Evolutionary conservation across 2,888 invertebrate genomes (phyloP).

Genomic region (Drosophila incognita): DNA sequence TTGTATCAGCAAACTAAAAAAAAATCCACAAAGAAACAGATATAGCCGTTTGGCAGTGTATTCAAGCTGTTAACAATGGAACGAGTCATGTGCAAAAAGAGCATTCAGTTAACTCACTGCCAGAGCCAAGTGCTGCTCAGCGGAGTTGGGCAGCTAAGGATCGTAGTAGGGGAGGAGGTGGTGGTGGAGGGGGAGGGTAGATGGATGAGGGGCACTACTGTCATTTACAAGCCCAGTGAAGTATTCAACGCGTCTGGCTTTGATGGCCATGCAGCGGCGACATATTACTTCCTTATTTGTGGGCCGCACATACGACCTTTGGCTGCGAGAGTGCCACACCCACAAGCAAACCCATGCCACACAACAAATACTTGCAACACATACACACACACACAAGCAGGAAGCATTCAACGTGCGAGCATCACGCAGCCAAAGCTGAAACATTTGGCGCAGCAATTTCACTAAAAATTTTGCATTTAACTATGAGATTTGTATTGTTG

Average conservation of each 20-base stretch:
- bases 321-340: constrained; percentile 28
- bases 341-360: background rate
- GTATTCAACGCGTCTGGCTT: constrained; percentile 68
- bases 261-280: constrained; percentile 74
- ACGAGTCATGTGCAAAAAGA: constrained; percentile 37
- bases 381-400: background rate
- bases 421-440: constrained; percentile 58
- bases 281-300: constrained; percentile 83
- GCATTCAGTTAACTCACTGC: constrained; percentile 43
- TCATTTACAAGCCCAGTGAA: constrained; percentile 44
- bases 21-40: background rate
- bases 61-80: constrained; percentile 44
- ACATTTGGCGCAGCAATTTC: constrained; percentile 68
- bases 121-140: constrained; percentile 24
- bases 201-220: constrained; percentile 10
- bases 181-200: background rate
- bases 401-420: constrained; percentile 7
- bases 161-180: background rate
- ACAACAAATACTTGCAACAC: background rate
- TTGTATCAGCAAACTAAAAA: background rate
- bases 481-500: constrained; percentile 12
- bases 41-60: constrained; percentile 7
- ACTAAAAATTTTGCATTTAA: constrained; percentile 64
- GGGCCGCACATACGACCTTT: constrained; percentile 69
- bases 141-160: background rate